These are phyloP conservation scores for Mionectes olivaceus DNA, from an alignment of 2,797 vertebrate species.

Conservation along the genomic window DNA sequence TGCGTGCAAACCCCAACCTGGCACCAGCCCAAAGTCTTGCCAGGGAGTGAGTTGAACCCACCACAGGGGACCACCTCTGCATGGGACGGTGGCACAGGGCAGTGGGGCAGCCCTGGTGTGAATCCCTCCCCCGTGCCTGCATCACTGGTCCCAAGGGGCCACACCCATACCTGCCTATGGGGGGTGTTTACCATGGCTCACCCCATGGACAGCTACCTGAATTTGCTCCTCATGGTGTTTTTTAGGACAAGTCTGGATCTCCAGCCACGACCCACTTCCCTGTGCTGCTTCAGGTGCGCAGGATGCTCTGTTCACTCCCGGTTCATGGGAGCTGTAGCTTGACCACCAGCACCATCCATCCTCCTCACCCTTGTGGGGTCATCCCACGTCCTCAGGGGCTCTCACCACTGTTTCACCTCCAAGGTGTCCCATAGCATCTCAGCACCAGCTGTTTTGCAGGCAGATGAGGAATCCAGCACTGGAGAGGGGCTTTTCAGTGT, in stretches of 20 bases:
- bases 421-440: not conserved
- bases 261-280: not conserved
- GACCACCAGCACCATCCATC: not conserved
- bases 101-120: not conserved
- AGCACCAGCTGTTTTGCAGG: fast-evolving
- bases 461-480: not conserved
- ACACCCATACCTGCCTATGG: fast-evolving
- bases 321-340: fast-evolving
- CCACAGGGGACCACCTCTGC: fast-evolving
- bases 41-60: fast-evolving
- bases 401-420: fast-evolving
- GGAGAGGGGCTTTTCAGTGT: not conserved
- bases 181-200: fast-evolving
- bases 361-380: fast-evolving
- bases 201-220: fast-evolving
- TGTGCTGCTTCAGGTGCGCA: not conserved
- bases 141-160: fast-evolving
- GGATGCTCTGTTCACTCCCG: not conserved
- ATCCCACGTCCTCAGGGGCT: not conserved
- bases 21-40: fast-evolving
- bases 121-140: fast-evolving
- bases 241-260: not conserved
- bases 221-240: not conserved
- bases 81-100: fast-evolving
- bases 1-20: not conserved